Percentiles rank a stretch among this genome's conserved stretches.
These are phyloP conservation scores for Tenodera sinensis DNA, from an alignment of 2,888 invertebrate genomes.

Conservation along the genomic window DNA sequence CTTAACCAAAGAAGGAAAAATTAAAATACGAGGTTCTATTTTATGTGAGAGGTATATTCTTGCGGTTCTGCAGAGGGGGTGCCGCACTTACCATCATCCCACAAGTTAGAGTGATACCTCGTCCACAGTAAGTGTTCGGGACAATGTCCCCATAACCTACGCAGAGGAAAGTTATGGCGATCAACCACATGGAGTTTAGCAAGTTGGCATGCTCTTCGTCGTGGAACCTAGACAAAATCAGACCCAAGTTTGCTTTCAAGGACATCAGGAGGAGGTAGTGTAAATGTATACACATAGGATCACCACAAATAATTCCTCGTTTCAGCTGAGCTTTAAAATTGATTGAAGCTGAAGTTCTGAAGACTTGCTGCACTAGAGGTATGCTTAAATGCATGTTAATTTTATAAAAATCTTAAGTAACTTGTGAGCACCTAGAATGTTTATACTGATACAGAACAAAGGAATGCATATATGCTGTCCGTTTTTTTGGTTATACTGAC, in stretches of 20 bases:
- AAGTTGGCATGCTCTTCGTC: constrained; percentile 98
- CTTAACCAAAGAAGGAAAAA: background rate
- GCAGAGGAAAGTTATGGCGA: constrained; percentile 99
- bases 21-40: background rate
- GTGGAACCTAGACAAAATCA: constrained; percentile 72
- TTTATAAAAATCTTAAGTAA: no score
- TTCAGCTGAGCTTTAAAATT: background rate
- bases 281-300: background rate
- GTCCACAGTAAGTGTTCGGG: constrained; percentile 99
- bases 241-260: background rate
- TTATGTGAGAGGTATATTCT: background rate
- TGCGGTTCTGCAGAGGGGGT: background rate
- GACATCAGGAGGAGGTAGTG: background rate
- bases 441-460: no score
- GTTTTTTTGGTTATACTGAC: no score
- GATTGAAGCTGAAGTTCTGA: background rate
- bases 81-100: constrained; percentile 93
- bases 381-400: background rate
- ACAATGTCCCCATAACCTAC: constrained; percentile 99
- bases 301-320: background rate
- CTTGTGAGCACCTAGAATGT: no score
- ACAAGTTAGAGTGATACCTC: constrained; percentile 98
- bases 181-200: constrained; percentile 99
- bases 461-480: no score
- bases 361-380: background rate